Percentiles rank a stretch among this genome's conserved stretches.
These are phyloP conservation scores for Neoaliturus tenellus DNA, from an alignment of 2,888 invertebrate species.

Conservation along the genomic window DNA sequence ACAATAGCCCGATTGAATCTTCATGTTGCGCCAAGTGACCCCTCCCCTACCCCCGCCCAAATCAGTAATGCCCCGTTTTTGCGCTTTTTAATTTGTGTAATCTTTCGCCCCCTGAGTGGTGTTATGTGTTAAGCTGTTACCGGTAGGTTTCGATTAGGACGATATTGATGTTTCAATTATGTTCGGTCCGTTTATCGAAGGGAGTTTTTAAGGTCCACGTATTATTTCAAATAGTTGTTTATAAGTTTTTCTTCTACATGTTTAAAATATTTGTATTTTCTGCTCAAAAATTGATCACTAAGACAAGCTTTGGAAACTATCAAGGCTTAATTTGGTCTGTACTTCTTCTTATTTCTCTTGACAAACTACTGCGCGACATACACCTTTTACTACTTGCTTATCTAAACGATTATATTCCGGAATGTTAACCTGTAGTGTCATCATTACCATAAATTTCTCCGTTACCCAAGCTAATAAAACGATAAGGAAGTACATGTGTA, in stretches of 20 bases:
- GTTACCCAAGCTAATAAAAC: not conserved
- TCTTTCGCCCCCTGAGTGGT: not conserved
- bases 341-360: too few species aligned
- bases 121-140: constrained; percentile 8
- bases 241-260: too few species aligned
- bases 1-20: constrained; percentile 48
- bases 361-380: too few species aligned
- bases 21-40: constrained; percentile 35
- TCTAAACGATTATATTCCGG: too few species aligned
- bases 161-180: constrained; percentile 14
- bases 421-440: not conserved
- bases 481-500: constrained; percentile 39
- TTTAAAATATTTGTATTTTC: too few species aligned
- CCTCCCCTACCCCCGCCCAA: constrained; percentile 24
- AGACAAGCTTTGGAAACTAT: too few species aligned
- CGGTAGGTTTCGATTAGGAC: not conserved
- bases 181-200: too few species aligned
- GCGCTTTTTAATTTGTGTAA: constrained; percentile 47
- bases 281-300: too few species aligned
- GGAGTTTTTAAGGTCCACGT: too few species aligned
- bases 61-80: constrained; percentile 12
- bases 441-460: not conserved
- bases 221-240: too few species aligned
- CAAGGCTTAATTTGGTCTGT: too few species aligned
- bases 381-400: too few species aligned